phyloP scores from a whole-genome alignment of 2,888 invertebrate species.

The Xanthorhoe designata region DNA sequence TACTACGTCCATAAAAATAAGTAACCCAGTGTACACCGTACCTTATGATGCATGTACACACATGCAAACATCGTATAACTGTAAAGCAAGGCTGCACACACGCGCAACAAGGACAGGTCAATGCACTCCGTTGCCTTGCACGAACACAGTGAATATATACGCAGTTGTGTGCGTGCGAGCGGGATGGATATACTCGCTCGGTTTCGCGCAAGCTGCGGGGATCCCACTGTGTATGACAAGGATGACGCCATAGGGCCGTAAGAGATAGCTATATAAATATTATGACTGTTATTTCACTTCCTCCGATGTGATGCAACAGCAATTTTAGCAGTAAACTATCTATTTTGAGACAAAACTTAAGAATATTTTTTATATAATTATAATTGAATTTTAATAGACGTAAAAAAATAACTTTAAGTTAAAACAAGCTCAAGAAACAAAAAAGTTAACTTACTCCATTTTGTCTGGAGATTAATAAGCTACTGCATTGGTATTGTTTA shows the following conservation, averaged over 20 bases:
- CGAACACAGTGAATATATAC: slow-evolving; percentile 66
- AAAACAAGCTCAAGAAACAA: slow-evolving; percentile 1
- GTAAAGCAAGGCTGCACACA: slow-evolving; percentile 85
- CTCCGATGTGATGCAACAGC: slow-evolving; percentile 83
- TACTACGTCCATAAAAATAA: slow-evolving; percentile 41
- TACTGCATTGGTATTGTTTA: slow-evolving; percentile 1
- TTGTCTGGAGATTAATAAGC: slow-evolving; percentile 23
- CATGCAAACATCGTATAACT: slow-evolving; percentile 71
- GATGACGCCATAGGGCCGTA: slow-evolving; percentile 66
- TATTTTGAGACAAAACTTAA: slow-evolving; percentile 77
- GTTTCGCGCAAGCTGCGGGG: slow-evolving; percentile 61
- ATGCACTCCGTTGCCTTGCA: slow-evolving; percentile 84
- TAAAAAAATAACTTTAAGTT: neutral
- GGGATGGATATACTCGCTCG: slow-evolving; percentile 54
- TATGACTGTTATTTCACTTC: slow-evolving; percentile 85
- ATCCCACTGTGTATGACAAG: slow-evolving; percentile 67
- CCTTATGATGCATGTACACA: slow-evolving; percentile 79
- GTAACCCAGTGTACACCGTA: slow-evolving; percentile 65
- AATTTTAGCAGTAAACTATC: slow-evolving; percentile 74
- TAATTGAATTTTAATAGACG: neutral
- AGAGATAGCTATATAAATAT: slow-evolving; percentile 81
- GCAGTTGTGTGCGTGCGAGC: slow-evolving; percentile 53
- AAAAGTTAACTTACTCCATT: neutral
- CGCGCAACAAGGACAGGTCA: slow-evolving; percentile 83
- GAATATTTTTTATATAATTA: slow-evolving; percentile 60